These are phyloP conservation scores for Acrobasis consociella DNA, from an alignment of 2,888 invertebrate species.

Conservation along the genomic window DNA sequence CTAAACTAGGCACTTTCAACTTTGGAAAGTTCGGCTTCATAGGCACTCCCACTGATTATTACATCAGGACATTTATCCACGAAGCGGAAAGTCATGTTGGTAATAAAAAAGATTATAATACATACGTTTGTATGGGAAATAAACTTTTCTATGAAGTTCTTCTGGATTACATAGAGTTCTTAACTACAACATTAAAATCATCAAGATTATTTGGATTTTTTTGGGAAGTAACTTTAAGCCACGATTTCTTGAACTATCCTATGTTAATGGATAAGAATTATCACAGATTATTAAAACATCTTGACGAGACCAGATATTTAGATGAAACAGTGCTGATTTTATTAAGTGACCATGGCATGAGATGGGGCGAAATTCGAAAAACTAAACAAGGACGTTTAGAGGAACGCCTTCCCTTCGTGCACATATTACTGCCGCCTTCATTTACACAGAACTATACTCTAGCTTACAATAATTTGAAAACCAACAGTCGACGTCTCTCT, in stretches of 20 bases:
- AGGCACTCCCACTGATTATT: constrained; percentile 92
- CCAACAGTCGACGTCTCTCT: constrained; percentile 87
- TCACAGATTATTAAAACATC: constrained; percentile 78
- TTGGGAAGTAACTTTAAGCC: constrained; percentile 92
- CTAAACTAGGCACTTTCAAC: constrained; percentile 90
- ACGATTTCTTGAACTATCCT: constrained; percentile 92
- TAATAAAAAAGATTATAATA: constrained; percentile 84
- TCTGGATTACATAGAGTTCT: constrained; percentile 86
- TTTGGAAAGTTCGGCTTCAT: constrained; percentile 90
- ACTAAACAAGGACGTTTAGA: constrained; percentile 94
- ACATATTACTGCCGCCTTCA: constrained; percentile 87
- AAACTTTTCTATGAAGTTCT: constrained; percentile 87
- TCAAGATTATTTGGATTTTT: constrained; percentile 90
- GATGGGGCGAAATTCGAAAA: constrained; percentile 91
- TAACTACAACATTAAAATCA: constrained; percentile 81
- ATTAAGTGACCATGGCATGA: constrained; percentile 95
- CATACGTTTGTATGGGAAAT: constrained; percentile 87
- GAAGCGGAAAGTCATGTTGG: constrained; percentile 87
- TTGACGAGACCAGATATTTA: constrained; percentile 79
- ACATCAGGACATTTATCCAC: constrained; percentile 88
- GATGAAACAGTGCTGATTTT: constrained; percentile 87
- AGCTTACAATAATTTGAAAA: constrained; percentile 85
- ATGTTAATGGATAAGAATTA: constrained; percentile 87
- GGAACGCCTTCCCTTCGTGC: constrained; percentile 92
- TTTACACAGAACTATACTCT: constrained; percentile 84